Conservation (phyloP, 2,113 vertebrate genomes). For the Microtus oregoni region DNA sequence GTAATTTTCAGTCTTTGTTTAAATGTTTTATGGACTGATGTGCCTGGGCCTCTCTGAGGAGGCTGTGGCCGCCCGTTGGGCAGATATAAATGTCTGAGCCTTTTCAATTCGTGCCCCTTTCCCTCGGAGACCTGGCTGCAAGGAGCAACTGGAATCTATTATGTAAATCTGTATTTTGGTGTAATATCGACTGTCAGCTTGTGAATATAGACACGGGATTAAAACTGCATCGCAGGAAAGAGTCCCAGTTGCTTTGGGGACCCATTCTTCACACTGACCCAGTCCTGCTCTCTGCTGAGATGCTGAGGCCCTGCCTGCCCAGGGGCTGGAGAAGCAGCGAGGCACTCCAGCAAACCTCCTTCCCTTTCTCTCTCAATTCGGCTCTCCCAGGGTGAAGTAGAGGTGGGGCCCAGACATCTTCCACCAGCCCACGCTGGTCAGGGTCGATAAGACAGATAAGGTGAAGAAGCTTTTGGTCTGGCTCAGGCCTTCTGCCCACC, state of each 20-base stretch:
- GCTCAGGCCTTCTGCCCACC: background rate
- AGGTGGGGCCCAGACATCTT: background rate
- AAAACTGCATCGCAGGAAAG: background rate
- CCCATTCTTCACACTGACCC: rapidly evolving
- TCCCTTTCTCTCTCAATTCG: background rate
- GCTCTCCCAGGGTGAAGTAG: background rate
- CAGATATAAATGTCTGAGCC: slow-evolving; percentile 50
- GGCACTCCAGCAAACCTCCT: background rate
- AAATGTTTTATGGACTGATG: slow-evolving; percentile 33
- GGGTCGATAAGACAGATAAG: background rate
- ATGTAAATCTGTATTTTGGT: slow-evolving; percentile 23
- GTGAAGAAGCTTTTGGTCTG: too few species aligned
- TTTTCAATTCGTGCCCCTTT: background rate
- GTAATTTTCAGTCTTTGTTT: slow-evolving; percentile 26
- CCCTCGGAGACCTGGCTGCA: background rate
- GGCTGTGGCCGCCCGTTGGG: slow-evolving; percentile 47
- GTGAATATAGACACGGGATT: background rate
- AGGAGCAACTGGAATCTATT: background rate
- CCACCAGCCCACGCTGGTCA: background rate
- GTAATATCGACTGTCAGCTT: background rate
- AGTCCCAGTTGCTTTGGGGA: background rate
- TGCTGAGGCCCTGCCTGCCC: background rate
- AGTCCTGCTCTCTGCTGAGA: background rate
- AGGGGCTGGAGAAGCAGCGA: background rate
- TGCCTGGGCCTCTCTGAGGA: rapidly evolving